A percentile compares a stretch with the other conserved stretches of the same genome.
Evolutionary conservation across 2,888 invertebrate genomes (phyloP).

Genomic region (Diaperis boleti): DNA sequence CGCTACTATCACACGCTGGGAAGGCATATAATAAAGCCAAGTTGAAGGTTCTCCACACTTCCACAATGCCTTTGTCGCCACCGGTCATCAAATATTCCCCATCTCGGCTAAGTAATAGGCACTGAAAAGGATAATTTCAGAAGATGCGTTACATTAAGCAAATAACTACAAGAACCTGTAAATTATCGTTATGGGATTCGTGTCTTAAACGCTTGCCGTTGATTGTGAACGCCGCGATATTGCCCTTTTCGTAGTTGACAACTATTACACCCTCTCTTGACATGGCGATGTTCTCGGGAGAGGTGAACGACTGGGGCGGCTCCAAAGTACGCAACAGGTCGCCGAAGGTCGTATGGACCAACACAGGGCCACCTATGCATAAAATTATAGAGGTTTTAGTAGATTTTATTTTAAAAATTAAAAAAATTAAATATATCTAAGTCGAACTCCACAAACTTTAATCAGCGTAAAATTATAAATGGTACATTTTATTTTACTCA

Average conservation of each 20-base stretch:
- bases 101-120: conserved; percentile 93
- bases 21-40: conserved; percentile 97
- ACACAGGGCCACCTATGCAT: conserved; percentile 88
- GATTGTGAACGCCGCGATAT: conserved; percentile 93
- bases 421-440: too few species aligned
- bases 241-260: conserved; percentile 92
- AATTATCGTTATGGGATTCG: conserved; percentile 94
- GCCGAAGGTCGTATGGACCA: conserved; percentile 98
- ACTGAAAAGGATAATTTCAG: too few species aligned
- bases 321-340: conserved; percentile 94
- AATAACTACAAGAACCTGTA: too few species aligned
- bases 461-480: too few species aligned
- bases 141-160: too few species aligned
- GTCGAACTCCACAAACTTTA: too few species aligned
- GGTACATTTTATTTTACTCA: too few species aligned
- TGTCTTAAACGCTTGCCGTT: conserved; percentile 91
- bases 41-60: conserved; percentile 98
- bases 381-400: conserved; percentile 1
- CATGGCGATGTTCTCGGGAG: conserved; percentile 91
- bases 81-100: conserved; percentile 99
- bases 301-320: conserved; percentile 79
- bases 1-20: conserved; percentile 96
- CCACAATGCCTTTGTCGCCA: conserved; percentile 96
- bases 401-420: neutral
- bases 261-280: conserved; percentile 97